Conservation (phyloP, 2,888 invertebrate species). For the Holacanthella duospinosa region DNA sequence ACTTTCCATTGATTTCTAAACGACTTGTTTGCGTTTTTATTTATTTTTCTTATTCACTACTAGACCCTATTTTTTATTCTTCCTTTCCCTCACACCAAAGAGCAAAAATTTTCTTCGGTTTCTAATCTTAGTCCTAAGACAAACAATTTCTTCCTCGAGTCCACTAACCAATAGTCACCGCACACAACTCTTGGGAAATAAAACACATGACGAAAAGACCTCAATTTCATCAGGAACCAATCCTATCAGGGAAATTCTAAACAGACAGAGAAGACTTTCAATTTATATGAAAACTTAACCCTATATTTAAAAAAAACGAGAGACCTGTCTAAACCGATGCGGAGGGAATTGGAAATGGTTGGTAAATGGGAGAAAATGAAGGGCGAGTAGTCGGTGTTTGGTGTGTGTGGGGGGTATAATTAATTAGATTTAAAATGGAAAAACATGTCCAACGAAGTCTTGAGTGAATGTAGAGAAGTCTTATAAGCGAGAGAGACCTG, state of each 20-base stretch:
- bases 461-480: not conserved
- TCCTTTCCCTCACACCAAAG: not conserved
- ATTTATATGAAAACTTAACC: too few species aligned
- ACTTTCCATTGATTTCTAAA: slow-evolving; percentile 5
- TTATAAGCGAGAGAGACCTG: not conserved
- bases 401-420: not conserved
- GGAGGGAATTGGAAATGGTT: not conserved
- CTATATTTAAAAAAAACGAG: too few species aligned
- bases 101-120: not conserved
- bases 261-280: too few species aligned
- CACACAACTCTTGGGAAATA: too few species aligned
- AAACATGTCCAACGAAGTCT: not conserved
- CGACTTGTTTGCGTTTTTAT: slow-evolving; percentile 2
- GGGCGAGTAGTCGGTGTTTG: not conserved
- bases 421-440: not conserved
- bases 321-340: too few species aligned
- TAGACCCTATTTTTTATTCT: not conserved
- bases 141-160: not conserved
- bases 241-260: too few species aligned
- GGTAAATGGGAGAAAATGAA: not conserved
- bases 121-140: not conserved
- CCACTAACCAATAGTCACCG: too few species aligned
- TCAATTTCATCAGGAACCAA: too few species aligned
- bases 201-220: too few species aligned
- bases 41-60: not conserved